Evolutionary conservation across 2,888 invertebrate species (phyloP), one percentile per base, ranked within the genome.

Genomic region (Lacanobia wlatinum): DNA sequence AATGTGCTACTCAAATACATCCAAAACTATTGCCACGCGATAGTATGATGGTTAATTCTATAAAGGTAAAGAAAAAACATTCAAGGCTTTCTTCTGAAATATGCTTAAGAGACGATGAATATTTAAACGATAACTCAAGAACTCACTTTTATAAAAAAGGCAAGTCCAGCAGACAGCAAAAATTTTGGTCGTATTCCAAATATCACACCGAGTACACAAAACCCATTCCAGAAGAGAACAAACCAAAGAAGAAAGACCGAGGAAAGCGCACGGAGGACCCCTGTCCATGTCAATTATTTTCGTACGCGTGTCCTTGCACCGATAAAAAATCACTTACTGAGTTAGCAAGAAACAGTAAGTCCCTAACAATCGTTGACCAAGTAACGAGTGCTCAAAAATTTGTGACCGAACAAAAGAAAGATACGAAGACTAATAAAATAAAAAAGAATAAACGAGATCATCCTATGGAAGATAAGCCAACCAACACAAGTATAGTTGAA

Each of bases 271-370:
- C 80, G 7, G 92, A 93, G 81, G 89, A 94, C 72, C 94, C 94
- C 7, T 95, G 94, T 76, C 94, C 94, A 0, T 94, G 94, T 82
- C 93, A 94, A 86, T 84, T 95, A 73, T 94, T 94, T 88, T 93
- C 94, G 8, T 94, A 94, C 72, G 90, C 91, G 18, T 94, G 94
- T 77, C 92, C 94, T 53, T 95, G 94, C 79, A 89, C 89, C 2
- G 89, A 89, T 52, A 88, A 90, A 65, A 91, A 91, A 80, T 92
- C 92, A 16, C 83, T 89, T 1, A 89, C 89, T 14, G 89, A 91
- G 75, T 79, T 92, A 65, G 88, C 88, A 53, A 89, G 87, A 82
- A 89, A 84, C n/a, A 89, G 80, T 55, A 90, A 89, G 73, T 87
- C 87, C n/a, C 62, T 87, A 28, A 87, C 87, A 38, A 84, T 86